Evolutionary conservation across 1,140 invertebrate genomes (phyloP), one percentile per base, ranked within the genome.

Genomic region (Manduca sexta): DNA sequence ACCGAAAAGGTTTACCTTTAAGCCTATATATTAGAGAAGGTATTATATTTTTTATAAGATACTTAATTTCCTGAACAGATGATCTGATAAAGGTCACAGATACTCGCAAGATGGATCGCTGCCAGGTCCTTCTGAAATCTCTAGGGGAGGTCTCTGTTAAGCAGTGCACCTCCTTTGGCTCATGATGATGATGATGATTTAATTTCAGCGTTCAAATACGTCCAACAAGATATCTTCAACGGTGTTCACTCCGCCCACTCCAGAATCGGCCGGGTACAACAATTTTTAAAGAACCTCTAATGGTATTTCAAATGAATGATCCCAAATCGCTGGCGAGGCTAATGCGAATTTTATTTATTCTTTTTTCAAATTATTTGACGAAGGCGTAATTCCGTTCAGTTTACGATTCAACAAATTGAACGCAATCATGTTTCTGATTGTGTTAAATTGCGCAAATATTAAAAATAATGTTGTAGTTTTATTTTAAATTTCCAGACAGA

Each of bases 201-300:
- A 47, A 31, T 79, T 76, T 30, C 68, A 84, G 78, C 68, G 57
- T 35, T 84, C 80, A 1, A 82, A 70, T 41, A 69, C 69, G 0
- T 84, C 77, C 0, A 74, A 79, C 53, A 80, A 64, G 58, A 84
- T 84, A 44, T 74, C 78, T 1, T 79, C 80, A 10, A 82, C 80
- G 0, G 78, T 84, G 26, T 69, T 69, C 55, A 79, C 76, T 0
- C 78, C 80, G 4, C 78, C 73, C 3, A 82, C 78, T 1, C 80
- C 71, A 2, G 76, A 79, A 41, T 82, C 80, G 49, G 74, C 62
- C 30, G 80, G 80, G 76, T 84, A 84, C 74, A 64, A 14, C 63
- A 63, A 77, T 45, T 84, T 84, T 78, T 84, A 82, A 81, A 84
- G 76, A 58, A 77, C 55, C 76, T 84, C 30, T 82, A 79, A 78